Percentiles rank a stretch among this genome's conserved stretches.
phyloP scores from a whole-genome alignment of 2,113 vertebrate species.

The Tragelaphus imberbis region DNA sequence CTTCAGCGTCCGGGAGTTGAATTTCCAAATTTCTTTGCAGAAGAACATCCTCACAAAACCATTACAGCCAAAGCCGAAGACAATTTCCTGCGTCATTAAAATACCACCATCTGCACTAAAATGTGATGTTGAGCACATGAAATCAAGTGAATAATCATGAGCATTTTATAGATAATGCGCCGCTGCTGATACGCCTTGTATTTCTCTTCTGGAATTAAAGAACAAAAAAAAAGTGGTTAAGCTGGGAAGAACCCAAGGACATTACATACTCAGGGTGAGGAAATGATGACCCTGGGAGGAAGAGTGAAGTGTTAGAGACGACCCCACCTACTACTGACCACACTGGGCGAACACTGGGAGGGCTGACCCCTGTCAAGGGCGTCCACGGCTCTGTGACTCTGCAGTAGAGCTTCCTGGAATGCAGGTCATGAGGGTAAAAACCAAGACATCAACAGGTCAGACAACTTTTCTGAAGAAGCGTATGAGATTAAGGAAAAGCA shows the following conservation, averaged over 20 bases:
- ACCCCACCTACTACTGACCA: not conserved
- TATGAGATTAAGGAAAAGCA: not conserved
- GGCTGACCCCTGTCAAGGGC: not conserved
- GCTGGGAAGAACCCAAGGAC: not conserved
- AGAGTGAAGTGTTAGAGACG: not conserved
- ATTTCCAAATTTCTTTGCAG: not conserved
- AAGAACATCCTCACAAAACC: not conserved
- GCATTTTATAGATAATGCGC: not conserved
- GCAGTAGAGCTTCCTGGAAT: not conserved
- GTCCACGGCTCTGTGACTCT: not conserved
- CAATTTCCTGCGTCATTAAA: not conserved
- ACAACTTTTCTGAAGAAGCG: not conserved
- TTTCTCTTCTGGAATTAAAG: not conserved
- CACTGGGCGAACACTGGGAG: not conserved
- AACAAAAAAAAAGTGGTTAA: not conserved
- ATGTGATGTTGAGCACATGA: not conserved
- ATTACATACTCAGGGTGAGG: not conserved
- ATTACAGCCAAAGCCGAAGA: not conserved
- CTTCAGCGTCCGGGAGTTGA: not conserved
- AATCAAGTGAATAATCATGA: not conserved
- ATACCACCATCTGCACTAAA: not conserved
- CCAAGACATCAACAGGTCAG: not conserved
- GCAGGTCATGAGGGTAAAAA: not conserved
- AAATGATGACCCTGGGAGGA: not conserved
- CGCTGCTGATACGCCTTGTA: not conserved